Evolutionary conservation across 2,888 invertebrate genomes (phyloP).

Genomic region (Chrysina gloriosa): DNA sequence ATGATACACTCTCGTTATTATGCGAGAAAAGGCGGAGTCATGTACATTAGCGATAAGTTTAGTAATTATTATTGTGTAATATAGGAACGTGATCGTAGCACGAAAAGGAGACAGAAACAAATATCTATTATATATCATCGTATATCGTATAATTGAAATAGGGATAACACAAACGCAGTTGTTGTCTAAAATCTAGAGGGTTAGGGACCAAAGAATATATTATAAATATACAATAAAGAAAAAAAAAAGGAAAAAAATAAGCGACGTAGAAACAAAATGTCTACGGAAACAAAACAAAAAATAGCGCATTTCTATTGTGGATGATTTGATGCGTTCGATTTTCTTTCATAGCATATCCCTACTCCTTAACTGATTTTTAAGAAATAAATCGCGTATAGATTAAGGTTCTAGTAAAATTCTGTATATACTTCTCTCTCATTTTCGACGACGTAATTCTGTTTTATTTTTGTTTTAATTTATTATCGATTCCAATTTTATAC

Average conservation of each 20-base stretch:
- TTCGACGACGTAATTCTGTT: slow-evolving; percentile 24
- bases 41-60: too few species aligned
- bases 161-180: too few species aligned
- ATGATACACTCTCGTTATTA: too few species aligned
- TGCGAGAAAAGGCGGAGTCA: too few species aligned
- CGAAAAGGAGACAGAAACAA: too few species aligned
- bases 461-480: slow-evolving; percentile 44
- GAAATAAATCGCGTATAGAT: not conserved
- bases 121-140: too few species aligned
- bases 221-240: not conserved
- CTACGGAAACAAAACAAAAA: not conserved
- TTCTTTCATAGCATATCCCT: not conserved
- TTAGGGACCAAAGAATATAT: slow-evolving; percentile 49
- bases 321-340: too few species aligned
- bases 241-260: not conserved
- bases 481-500: slow-evolving; percentile 43
- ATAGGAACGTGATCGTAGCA: too few species aligned
- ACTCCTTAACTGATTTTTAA: not conserved
- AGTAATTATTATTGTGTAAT: too few species aligned
- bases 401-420: slow-evolving; percentile 36
- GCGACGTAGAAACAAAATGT: not conserved
- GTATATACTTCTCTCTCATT: slow-evolving; percentile 28
- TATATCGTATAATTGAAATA: too few species aligned
- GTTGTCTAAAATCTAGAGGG: slow-evolving; percentile 38
- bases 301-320: too few species aligned